Evolutionary conservation across 2,113 vertebrate species (phyloP).

Genomic region (Toxostoma redivivum): DNA sequence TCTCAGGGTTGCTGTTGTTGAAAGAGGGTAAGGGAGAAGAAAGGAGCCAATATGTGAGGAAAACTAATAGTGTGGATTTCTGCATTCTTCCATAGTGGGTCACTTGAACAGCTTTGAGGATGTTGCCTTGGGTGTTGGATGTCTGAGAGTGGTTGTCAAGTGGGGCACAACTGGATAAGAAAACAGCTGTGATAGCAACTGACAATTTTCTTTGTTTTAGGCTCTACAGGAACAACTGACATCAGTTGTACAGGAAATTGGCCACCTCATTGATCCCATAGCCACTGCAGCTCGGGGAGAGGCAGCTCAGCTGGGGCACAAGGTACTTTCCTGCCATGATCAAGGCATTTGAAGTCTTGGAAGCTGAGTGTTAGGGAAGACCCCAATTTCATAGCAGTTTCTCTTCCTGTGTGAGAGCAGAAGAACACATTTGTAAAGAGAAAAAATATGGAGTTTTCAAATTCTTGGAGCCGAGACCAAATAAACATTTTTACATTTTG

Average conservation of each 20-base stretch:
- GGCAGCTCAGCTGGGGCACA: slow-evolving; percentile 96
- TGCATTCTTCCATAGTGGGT: neutral
- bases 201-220: slow-evolving; percentile 63
- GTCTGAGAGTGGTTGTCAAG: neutral
- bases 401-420: neutral
- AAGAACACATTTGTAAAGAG: neutral
- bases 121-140: neutral
- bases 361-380: neutral
- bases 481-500: neutral
- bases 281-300: slow-evolving; percentile 91
- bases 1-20: neutral
- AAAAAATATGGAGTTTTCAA: neutral
- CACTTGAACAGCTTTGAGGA: neutral
- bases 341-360: neutral
- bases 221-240: slow-evolving; percentile 96
- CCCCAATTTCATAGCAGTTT: neutral
- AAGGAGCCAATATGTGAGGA: neutral
- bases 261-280: slow-evolving; percentile 94
- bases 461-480: neutral
- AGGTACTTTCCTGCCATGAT: slow-evolving; percentile 70
- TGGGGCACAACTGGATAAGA: neutral
- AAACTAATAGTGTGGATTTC: neutral
- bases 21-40: neutral
- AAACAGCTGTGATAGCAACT: neutral
- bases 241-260: slow-evolving; percentile 95